These are phyloP conservation scores for Drosophila eugracilis DNA, from an alignment of 1,140 invertebrate genomes.

Conservation along the genomic window DNA sequence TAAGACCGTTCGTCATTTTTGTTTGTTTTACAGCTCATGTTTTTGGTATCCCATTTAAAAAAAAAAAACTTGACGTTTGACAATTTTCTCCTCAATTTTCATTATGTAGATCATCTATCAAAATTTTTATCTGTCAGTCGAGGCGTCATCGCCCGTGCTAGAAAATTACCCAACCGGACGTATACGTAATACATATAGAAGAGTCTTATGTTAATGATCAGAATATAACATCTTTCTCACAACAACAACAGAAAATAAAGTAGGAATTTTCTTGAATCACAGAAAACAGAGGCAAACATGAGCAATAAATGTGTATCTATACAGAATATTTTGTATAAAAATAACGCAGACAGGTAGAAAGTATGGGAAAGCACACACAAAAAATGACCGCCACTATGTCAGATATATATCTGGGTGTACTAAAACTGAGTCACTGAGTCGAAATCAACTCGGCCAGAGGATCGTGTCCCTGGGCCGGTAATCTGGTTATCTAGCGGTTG, in stretches of 20 bases:
- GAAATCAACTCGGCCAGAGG: not conserved
- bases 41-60: not conserved
- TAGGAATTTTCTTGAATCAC: slow-evolving; percentile 28
- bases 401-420: slow-evolving; percentile 50
- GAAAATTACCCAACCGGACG: slow-evolving; percentile 66
- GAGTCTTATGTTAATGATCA: slow-evolving; percentile 40
- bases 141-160: slow-evolving; percentile 34
- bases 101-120: slow-evolving; percentile 42
- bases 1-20: not conserved
- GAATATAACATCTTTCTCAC: slow-evolving; percentile 33
- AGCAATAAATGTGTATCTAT: slow-evolving; percentile 70
- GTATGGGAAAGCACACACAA: slow-evolving; percentile 42
- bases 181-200: slow-evolving; percentile 53
- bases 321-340: slow-evolving; percentile 64
- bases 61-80: not conserved
- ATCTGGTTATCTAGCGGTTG: slow-evolving; percentile 21
- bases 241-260: slow-evolving; percentile 34
- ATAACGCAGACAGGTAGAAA: slow-evolving; percentile 73
- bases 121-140: slow-evolving; percentile 34
- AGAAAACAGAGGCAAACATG: slow-evolving; percentile 56
- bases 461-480: slow-evolving; percentile 3
- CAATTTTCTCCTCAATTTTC: slow-evolving; percentile 10
- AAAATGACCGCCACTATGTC: slow-evolving; percentile 61
- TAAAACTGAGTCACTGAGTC: slow-evolving; percentile 51
- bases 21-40: not conserved